phyloP scores from a whole-genome alignment of 2,888 invertebrate species.

The Drosophila mayaguana region DNA sequence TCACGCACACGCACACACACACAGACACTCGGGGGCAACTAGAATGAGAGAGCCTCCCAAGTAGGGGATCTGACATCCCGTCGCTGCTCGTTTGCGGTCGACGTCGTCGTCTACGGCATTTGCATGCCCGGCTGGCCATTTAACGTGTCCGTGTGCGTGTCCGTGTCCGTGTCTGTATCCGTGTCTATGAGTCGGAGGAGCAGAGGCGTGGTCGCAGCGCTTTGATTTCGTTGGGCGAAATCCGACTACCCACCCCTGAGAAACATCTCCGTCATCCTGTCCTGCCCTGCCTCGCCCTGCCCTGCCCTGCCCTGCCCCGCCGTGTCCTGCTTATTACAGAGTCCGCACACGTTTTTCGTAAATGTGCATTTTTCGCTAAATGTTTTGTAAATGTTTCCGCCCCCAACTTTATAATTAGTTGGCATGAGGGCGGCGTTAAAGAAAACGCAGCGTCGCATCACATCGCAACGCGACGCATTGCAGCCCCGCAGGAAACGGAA shows the following conservation, averaged over 20 bases:
- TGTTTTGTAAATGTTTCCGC: conserved; percentile 81
- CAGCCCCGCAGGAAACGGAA: conserved; percentile 48
- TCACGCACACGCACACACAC: conserved; percentile 4
- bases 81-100: conserved; percentile 65
- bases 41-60: conserved; percentile 17
- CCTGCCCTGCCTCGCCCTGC: not conserved
- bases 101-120: conserved; percentile 51
- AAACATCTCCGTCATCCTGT: not conserved
- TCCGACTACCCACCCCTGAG: conserved; percentile 11
- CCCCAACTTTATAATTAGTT: conserved; percentile 79
- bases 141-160: conserved; percentile 40
- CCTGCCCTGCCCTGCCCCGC: not conserved
- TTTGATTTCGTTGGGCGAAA: conserved; percentile 62
- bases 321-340: conserved; percentile 48
- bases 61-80: conserved; percentile 43
- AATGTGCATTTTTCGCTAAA: conserved; percentile 81
- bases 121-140: conserved; percentile 70
- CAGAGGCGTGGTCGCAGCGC: conserved; percentile 36
- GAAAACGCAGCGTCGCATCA: conserved; percentile 40
- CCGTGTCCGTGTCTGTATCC: conserved; percentile 30
- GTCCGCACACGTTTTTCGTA: conserved; percentile 75
- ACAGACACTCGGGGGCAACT: not conserved
- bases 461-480: conserved; percentile 10
- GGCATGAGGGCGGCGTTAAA: conserved; percentile 50
- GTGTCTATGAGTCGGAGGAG: conserved; percentile 19